Base-by-base conservation (phyloP, 2,888 invertebrate genomes). In the Cataglyphis cursor region DNA sequence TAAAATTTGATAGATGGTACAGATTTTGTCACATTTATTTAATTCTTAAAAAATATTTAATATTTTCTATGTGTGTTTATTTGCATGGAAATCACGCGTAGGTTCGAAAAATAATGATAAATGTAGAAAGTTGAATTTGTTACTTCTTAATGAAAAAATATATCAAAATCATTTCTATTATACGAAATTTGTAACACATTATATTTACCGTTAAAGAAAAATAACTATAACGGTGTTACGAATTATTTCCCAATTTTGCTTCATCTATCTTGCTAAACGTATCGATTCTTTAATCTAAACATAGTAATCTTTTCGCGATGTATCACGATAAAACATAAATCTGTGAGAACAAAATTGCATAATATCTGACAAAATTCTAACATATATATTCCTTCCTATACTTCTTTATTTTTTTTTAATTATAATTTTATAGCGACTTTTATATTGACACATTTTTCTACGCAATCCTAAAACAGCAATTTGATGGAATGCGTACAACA, bases 271-370 rank as follows among this genome's bases (percentile, higher is more conserved):
- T 15, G 35, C n/a, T 35, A 12, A n/a, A 10, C 41, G 2, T 28
- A 61, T 44, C 6, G 65, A 75, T 64, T 48, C 41, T 64, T 64
- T 48, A 31, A 64, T 4, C 28, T 24, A 15, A 54, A 15, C 10
- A 10, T 31, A 18, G 44, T 31, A n/a, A 35, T 35, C 8, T 54
- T 38, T 12, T 38, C 24, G 24, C 24, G 10, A 68, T 21, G 6
- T 18, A 24, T 24, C 24, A 24, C 18, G n/a, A 57, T 57, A 57
- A 41, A 15, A 28, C 24, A 24, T 72, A 41, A 68, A 72, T 73
- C 8, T 41, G 8, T 10, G 38, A 38, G 4, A 8, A 51, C 0
- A n/a, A n/a, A 48, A 48, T 18, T 48, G 48, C 48, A 48, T 18
- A 18, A 51, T n/a, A 51, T 18, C n/a, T 8, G 51, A 51, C 8